phyloP scores from a whole-genome alignment of 2,888 invertebrate species.

The Elmis aenea region DNA sequence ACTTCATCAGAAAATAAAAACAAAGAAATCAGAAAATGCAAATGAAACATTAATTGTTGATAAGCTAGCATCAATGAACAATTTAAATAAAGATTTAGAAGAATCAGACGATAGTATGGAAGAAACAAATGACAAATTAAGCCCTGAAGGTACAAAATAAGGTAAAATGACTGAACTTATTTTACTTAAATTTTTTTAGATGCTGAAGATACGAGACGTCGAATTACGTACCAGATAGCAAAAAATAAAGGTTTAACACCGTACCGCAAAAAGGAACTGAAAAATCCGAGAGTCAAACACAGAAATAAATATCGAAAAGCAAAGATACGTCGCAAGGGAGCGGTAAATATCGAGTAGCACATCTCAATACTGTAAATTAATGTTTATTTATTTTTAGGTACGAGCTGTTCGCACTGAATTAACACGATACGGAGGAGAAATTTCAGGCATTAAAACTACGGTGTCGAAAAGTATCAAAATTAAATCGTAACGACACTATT shows the following conservation, averaged over 20 bases:
- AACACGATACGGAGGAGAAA: slow-evolving; percentile 82
- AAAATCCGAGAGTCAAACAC: slow-evolving; percentile 94
- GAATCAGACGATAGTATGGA: background rate
- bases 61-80: background rate
- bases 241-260: slow-evolving; percentile 95
- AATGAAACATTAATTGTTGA: slow-evolving; percentile 2
- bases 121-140: too few species aligned
- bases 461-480: slow-evolving; percentile 88
- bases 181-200: too few species aligned
- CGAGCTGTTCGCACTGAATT: slow-evolving; percentile 65
- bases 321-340: slow-evolving; percentile 87
- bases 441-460: slow-evolving; percentile 87
- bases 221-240: slow-evolving; percentile 88
- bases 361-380: slow-evolving; percentile 1
- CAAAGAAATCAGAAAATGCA: slow-evolving; percentile 1
- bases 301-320: slow-evolving; percentile 90
- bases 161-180: too few species aligned
- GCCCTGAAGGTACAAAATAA: too few species aligned
- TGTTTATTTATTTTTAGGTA: slow-evolving; percentile 47
- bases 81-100: background rate
- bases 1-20: slow-evolving; percentile 16
- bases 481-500: too few species aligned
- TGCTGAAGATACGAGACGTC: too few species aligned
- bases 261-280: slow-evolving; percentile 81
- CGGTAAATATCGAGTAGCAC: slow-evolving; percentile 63